Percentiles rank a stretch among this genome's conserved stretches.
Evolutionary conservation across 2,888 invertebrate species (phyloP).

Genomic region (Polyommatus icarus): DNA sequence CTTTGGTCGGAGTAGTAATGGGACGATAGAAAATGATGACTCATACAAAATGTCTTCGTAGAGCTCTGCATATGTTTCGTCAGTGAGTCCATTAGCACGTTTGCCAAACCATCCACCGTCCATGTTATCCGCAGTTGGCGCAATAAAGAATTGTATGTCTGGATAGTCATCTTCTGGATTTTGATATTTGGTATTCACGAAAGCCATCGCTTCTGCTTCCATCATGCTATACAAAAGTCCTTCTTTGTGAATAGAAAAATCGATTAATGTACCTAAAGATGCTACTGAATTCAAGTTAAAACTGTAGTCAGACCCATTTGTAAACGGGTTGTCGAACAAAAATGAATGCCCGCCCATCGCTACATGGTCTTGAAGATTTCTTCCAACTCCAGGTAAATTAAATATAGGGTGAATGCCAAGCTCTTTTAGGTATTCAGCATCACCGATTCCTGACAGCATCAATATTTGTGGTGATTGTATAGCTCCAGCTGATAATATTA

Average conservation of each 20-base stretch:
- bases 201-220: conserved; percentile 89
- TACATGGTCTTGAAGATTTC: conserved; percentile 91
- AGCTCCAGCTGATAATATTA: conserved; percentile 92
- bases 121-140: conserved; percentile 86
- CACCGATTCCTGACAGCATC: conserved; percentile 92
- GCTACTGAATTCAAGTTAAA: conserved; percentile 85
- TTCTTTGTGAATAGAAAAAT: conserved; percentile 80
- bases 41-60: conserved; percentile 86
- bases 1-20: conserved; percentile 86
- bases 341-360: conserved; percentile 89
- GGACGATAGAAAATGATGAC: conserved; percentile 84
- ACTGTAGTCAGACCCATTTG: conserved; percentile 81
- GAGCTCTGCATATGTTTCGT: conserved; percentile 84
- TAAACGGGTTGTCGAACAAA: conserved; percentile 83
- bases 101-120: conserved; percentile 89
- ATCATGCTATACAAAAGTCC: conserved; percentile 89
- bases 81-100: conserved; percentile 83
- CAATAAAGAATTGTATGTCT: conserved; percentile 88
- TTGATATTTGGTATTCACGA: conserved; percentile 87
- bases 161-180: conserved; percentile 85
- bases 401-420: conserved; percentile 81
- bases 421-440: conserved; percentile 81
- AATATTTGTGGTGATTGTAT: conserved; percentile 92
- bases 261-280: conserved; percentile 80
- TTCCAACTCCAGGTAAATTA: conserved; percentile 86